A percentile compares a stretch with the other conserved stretches of the same genome.
Evolutionary conservation across 2,113 vertebrate species (phyloP).

Genomic region (Numenius arquata): DNA sequence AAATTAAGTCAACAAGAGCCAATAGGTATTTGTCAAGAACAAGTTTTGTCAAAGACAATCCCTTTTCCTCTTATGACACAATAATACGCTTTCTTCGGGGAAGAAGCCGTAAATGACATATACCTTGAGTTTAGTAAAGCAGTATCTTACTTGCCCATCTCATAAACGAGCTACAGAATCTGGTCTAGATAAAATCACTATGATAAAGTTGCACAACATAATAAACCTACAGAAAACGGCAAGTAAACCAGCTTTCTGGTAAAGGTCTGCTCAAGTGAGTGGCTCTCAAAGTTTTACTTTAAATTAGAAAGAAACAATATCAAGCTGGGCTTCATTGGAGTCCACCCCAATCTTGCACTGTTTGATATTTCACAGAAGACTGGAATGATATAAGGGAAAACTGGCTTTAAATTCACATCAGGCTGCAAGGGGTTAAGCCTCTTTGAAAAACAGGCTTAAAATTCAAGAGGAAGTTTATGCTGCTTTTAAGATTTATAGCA

Average conservation of each 20-base stretch:
- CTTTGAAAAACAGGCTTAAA: background rate
- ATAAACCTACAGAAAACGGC: background rate
- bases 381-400: background rate
- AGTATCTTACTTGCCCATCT: background rate
- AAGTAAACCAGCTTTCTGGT: background rate
- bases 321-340: background rate
- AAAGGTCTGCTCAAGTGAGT: background rate
- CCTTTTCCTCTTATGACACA: background rate
- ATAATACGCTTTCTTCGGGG: background rate
- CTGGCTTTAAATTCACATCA: background rate
- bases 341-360: rapidly evolving
- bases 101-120: background rate
- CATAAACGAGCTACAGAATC: background rate
- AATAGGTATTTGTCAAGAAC: background rate
- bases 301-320: background rate
- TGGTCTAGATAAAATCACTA: background rate
- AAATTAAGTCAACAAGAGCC: background rate
- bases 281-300: background rate
- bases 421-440: background rate
- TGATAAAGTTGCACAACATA: background rate
- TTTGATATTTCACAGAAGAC: background rate
- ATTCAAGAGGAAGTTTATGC: background rate
- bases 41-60: background rate
- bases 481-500: conserved; percentile 1
- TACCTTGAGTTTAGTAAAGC: background rate